Evolutionary conservation across 2,113 vertebrate species (phyloP), one percentile per base, ranked within the genome.

Genomic region (Speoplatyrhinus poulsoni): DNA sequence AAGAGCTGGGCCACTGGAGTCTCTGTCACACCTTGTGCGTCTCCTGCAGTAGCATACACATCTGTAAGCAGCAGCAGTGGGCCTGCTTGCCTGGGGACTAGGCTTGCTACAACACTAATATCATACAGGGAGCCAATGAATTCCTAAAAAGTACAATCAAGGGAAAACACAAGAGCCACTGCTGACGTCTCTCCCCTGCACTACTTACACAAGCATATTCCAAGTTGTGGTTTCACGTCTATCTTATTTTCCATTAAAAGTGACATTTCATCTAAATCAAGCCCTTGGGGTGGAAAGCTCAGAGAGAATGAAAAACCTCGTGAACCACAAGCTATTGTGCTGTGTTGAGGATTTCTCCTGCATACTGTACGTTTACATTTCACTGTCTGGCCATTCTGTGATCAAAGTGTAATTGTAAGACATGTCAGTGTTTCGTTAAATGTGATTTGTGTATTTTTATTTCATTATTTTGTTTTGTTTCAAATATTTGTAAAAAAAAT

Each of bases 261-360:
- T 95, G 93, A 93, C 91, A 91, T 93, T 93, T 93, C 86, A 92
- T 94, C 92, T 91, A 92, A 93, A 93, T 92, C 92, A 92, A 93
- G 90, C 90, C 94, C 93, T 91, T 67, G 63, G 92, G 94, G 92
- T 63, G 80, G 61, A 48, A 47, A 88, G 80, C 69, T 65, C 78
- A 81, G 62, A 91, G 88, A 90, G 73, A 79, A 89, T 84, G 81
- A 81, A 82, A 87, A 83, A 26, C 26, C 26, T 26, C 26, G 2
- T 2, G 26, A 26, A 26, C 26, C 26, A 26, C 26, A 26, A 26
- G 75, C 15, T 52, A 70, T 61, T 67, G 70, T 71, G 80, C 26
- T 82, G 77, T 80, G 26, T 60, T 82, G 63, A 80, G 73, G 82
- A 86, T 83, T 82, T 85, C 64, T 86, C 85, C 86, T 76, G 76